Evolutionary conservation across 2,888 invertebrate species (phyloP).

Genomic region (Digitonthophagus gazella): DNA sequence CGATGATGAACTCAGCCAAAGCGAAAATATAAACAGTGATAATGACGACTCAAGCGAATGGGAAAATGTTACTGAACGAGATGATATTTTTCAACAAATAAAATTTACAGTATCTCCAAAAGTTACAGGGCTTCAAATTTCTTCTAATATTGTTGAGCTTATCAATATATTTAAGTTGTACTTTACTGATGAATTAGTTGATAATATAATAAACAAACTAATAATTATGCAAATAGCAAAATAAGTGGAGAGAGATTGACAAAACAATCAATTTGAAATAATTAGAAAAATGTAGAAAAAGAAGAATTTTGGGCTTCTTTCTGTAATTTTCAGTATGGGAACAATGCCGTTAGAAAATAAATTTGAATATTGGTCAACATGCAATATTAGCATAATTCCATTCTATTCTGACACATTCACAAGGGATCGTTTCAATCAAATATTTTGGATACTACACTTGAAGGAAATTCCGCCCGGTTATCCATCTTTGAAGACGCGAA

Average conservation of each 20-base stretch:
- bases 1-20: constrained; percentile 15
- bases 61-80: constrained; percentile 15
- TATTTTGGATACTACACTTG: constrained; percentile 30
- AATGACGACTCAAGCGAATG: constrained; percentile 13
- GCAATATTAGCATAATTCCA: constrained; percentile 27
- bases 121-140: constrained; percentile 8
- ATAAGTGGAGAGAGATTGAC: constrained; percentile 19
- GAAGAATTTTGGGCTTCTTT: constrained; percentile 32
- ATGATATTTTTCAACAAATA: constrained; percentile 2
- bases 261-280: constrained; percentile 30
- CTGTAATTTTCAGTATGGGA: constrained; percentile 32
- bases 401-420: constrained; percentile 30
- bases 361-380: constrained; percentile 28
- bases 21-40: constrained; percentile 5
- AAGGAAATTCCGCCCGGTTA: constrained; percentile 1
- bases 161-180: constrained; percentile 15
- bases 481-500: constrained; percentile 10
- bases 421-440: constrained; percentile 30
- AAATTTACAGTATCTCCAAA: constrained; percentile 18
- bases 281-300: constrained; percentile 23
- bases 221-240: constrained; percentile 6
- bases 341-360: constrained; percentile 28
- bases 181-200: constrained; percentile 2
- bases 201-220: constrained; percentile 11
- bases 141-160: constrained; percentile 1